These are phyloP conservation scores for Papilio dardanus DNA, from an alignment of 1,140 invertebrate species.

Conservation along the genomic window DNA sequence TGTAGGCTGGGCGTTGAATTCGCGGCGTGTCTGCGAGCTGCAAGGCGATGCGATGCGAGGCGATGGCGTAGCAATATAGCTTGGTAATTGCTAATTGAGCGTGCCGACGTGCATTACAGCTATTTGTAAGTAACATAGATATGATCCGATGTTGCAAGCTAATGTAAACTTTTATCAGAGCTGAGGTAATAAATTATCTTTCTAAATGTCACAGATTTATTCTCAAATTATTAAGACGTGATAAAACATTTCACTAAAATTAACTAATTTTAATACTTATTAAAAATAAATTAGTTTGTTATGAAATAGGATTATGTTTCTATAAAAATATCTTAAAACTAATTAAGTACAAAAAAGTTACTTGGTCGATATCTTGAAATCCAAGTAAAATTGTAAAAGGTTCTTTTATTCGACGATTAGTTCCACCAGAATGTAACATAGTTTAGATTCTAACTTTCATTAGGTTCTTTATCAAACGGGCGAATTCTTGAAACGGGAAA, in stretches of 20 bases:
- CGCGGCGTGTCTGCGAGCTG: constrained; percentile 9
- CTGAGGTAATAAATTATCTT: not conserved
- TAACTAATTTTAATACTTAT: not conserved
- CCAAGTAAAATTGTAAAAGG: not conserved
- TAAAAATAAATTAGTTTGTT: not conserved
- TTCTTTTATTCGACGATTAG: not conserved
- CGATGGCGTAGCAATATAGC: constrained; percentile 14
- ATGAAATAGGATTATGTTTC: not conserved
- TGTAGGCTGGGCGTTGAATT: not conserved
- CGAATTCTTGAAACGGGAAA: constrained; percentile 25
- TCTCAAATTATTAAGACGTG: no score
- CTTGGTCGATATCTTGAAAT: not conserved
- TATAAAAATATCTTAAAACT: not conserved
- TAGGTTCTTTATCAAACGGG: constrained; percentile 29
- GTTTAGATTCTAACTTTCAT: constrained; percentile 24
- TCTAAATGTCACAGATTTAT: no score
- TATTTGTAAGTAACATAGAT: constrained; percentile 7
- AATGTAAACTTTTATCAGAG: not conserved
- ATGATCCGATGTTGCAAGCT: not conserved
- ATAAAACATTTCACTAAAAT: not conserved
- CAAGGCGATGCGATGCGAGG: constrained; percentile 13
- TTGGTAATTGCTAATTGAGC: constrained; percentile 14
- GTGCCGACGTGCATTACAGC: not conserved
- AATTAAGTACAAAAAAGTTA: not conserved
- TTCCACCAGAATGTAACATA: not conserved